Base-by-base conservation (phyloP, 2,888 invertebrate species). In the Luperina nickerlii region DNA sequence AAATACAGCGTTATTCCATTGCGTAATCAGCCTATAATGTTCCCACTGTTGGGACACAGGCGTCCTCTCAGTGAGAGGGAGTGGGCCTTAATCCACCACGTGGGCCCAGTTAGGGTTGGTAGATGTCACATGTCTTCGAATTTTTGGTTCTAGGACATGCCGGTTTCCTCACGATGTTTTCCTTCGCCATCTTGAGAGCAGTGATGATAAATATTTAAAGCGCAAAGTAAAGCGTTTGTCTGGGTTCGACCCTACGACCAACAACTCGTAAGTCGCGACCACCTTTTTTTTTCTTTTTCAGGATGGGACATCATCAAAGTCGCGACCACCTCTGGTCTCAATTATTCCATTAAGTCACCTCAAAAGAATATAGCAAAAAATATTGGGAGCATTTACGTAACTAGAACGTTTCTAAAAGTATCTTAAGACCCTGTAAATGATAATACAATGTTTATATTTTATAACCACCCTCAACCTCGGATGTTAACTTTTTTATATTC, bases 401-500 rank as follows among this genome's bases (percentile, higher is more conserved):
- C 73, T 3, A 13, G 24, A 54, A 38, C 42, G 27, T 65, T 76
- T 54, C 65, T 68, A 54, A 71, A 48, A 76, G 66, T 38, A 63
- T 75, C 32, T 74, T 74, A 24, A 76, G 45, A 38, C 24, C 8
- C 11, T 48, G 24, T 32, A 20, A 67, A 74, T 70, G 9, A 24
- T 67, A 75, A 63, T 45, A 62, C 57, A 77, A 82, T 63, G 18
- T 72, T 70, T 48, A 54, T 68, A 67, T 75, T 62, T 73, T 68
- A 63, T 73, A 70, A 67, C 76, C 18, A 74, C 48, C 18, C 54
- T 42, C 48, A 75, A 71, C 62, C 67, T 71, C 51, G 7, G 42
- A 27, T 68, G 32, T 77, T 74, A 70, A 20, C 24, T 70, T 67
- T 82, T 79, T 66, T 71, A 79, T 76, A 18, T 69, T 60, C 65